A percentile compares a stretch with the other conserved stretches of the same genome.
phyloP scores from a whole-genome alignment of 1,140 invertebrate species.

The Trichoplusia ni region DNA sequence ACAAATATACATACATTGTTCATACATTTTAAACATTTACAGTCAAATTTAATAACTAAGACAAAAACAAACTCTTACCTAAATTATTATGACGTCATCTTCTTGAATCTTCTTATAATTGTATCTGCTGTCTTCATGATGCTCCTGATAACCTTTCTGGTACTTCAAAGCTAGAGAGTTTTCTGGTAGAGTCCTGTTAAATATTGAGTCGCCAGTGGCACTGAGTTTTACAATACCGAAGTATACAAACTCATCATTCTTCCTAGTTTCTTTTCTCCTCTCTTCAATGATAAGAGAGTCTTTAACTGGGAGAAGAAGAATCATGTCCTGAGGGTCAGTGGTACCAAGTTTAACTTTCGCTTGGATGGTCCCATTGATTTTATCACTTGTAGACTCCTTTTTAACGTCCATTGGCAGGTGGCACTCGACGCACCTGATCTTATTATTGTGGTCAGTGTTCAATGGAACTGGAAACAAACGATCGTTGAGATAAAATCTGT shows the following conservation, averaged over 20 bases:
- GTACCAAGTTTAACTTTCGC: constrained; percentile 67
- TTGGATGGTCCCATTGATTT: constrained; percentile 67
- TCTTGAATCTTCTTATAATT: constrained; percentile 50
- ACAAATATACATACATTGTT: too few species aligned
- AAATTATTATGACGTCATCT: constrained; percentile 60
- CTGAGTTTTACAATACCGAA: constrained; percentile 69
- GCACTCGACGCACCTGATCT: constrained; percentile 66
- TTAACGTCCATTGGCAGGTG: constrained; percentile 56
- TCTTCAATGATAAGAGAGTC: constrained; percentile 66
- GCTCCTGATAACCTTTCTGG: constrained; percentile 68
- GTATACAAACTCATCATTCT: constrained; percentile 52
- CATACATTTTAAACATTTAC: neutral
- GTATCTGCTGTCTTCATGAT: constrained; percentile 36
- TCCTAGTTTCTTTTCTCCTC: constrained; percentile 49
- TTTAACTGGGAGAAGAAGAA: constrained; percentile 64
- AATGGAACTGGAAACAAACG: constrained; percentile 67
- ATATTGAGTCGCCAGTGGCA: constrained; percentile 57
- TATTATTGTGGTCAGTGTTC: constrained; percentile 57
- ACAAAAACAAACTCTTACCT: neutral
- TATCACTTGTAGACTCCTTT: constrained; percentile 29
- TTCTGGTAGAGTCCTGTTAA: constrained; percentile 52
- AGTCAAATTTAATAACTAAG: neutral
- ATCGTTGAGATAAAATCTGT: constrained; percentile 75
- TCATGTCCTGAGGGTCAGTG: constrained; percentile 56
- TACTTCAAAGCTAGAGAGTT: constrained; percentile 71